A percentile compares a stretch with the other conserved stretches of the same genome.
These are phyloP conservation scores for Geophilus truncorum DNA, from an alignment of 2,888 invertebrate species.

Conservation along the genomic window DNA sequence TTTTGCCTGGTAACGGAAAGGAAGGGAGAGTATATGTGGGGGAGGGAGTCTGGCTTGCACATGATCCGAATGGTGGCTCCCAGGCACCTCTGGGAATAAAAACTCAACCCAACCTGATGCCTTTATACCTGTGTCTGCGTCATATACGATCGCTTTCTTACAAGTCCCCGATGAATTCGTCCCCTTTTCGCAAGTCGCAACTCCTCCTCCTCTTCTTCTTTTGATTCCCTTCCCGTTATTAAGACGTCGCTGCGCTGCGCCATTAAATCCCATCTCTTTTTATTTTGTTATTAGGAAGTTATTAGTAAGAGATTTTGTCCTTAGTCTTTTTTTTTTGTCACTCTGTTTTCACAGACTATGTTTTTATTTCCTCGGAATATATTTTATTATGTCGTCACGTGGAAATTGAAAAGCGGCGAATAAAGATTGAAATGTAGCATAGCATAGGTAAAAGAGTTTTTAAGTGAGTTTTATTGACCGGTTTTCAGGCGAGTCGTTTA, in stretches of 20 bases:
- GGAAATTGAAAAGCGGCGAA: background rate
- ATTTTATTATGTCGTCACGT: background rate
- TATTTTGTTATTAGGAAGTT: background rate
- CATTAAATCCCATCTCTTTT: background rate
- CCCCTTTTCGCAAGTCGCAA: background rate
- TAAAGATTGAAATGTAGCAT: background rate
- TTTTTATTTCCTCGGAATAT: background rate
- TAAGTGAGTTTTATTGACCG: background rate
- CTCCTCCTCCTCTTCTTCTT: background rate
- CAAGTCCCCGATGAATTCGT: conserved; percentile 15
- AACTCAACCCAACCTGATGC: conserved; percentile 16
- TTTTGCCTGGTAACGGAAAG: conserved; percentile 15
- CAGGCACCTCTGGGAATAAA: conserved; percentile 6
- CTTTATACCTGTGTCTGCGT: conserved; percentile 27
- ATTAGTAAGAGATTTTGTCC: background rate
- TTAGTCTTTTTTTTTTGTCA: background rate
- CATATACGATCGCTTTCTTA: conserved; percentile 19
- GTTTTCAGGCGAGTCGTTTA: background rate
- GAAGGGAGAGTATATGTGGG: background rate
- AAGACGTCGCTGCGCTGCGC: background rate
- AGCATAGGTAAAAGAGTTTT: background rate
- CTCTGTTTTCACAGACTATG: background rate
- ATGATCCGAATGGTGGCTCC: conserved; percentile 13
- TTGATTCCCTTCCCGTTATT: conserved; percentile 23
- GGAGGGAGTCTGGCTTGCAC: background rate